phyloP scores from a whole-genome alignment of 2,888 invertebrate species.

The Polylopha cassiicola region DNA sequence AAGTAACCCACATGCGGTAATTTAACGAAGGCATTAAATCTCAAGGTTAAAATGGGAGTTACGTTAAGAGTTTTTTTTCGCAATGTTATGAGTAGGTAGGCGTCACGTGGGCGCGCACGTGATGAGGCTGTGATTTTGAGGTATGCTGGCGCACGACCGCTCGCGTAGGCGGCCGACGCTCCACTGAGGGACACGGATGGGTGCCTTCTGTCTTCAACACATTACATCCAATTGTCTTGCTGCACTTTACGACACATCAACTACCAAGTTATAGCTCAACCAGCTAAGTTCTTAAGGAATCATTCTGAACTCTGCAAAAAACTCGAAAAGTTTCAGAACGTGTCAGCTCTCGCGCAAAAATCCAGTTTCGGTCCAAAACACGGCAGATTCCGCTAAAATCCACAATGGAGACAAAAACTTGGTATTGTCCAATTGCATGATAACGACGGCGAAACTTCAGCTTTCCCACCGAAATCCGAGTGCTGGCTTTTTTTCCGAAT shows the following conservation, averaged over 20 bases:
- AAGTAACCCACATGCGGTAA: constrained; percentile 61
- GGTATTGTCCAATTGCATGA: constrained; percentile 55
- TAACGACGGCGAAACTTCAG: constrained; percentile 44
- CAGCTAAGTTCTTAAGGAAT: too few species aligned
- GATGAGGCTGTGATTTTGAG: constrained; percentile 51
- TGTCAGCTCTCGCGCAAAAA: constrained; percentile 29
- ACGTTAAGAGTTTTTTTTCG: constrained; percentile 68
- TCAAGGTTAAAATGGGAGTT: constrained; percentile 67
- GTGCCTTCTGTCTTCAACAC: constrained; percentile 31
- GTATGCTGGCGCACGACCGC: constrained; percentile 53
- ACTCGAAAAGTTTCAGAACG: constrained; percentile 4
- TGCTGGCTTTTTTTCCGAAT: constrained; percentile 59
- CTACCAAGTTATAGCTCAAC: too few species aligned
- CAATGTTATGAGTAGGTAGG: constrained; percentile 68
- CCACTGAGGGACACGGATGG: constrained; percentile 44
- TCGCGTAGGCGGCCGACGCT: constrained; percentile 60
- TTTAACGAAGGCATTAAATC: constrained; percentile 67
- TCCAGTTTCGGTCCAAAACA: constrained; percentile 46
- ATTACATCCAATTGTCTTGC: constrained; percentile 32
- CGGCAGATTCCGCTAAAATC: constrained; percentile 45
- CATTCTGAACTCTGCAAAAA: too few species aligned
- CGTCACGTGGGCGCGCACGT: constrained; percentile 73
- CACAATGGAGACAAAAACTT: constrained; percentile 46
- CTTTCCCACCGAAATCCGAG: constrained; percentile 69
- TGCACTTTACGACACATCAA: not conserved